Conservation (phyloP, 1,140 invertebrate species). For the Sycobia sp. region DNA sequence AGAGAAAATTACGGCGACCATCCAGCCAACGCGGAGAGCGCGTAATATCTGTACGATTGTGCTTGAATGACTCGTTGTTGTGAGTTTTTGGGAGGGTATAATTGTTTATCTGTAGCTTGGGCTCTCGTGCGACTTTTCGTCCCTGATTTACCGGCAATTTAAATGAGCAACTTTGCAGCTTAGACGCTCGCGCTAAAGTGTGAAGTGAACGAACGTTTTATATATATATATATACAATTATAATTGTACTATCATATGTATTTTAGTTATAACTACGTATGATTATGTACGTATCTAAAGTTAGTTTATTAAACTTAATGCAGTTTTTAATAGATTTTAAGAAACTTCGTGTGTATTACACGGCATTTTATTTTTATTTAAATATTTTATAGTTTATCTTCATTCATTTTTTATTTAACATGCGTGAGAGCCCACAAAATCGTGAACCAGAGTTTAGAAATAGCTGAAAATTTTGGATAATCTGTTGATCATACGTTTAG, state of each 20-base stretch:
- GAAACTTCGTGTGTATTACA: neutral
- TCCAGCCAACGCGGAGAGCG: too few relatives aligned
- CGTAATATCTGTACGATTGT: slow-evolving; percentile 15
- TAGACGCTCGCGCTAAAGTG: too few relatives aligned
- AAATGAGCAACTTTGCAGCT: too few relatives aligned
- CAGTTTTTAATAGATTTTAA: neutral
- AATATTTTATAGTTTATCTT: neutral
- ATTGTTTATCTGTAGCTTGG: too few relatives aligned
- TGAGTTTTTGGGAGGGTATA: neutral
- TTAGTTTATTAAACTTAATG: neutral
- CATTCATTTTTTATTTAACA: neutral
- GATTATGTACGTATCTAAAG: neutral
- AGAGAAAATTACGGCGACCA: too few relatives aligned
- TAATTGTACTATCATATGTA: too few relatives aligned
- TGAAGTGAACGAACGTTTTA: too few relatives aligned
- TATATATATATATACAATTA: too few relatives aligned
- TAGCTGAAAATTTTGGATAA: slow-evolving; percentile 5
- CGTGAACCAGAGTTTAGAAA: neutral
- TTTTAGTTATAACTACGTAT: too few relatives aligned
- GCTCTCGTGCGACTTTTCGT: slow-evolving; percentile 15
- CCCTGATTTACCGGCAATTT: neutral
- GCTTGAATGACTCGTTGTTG: neutral
- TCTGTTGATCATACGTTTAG: slow-evolving; percentile 5
- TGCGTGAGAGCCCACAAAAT: slow-evolving; percentile 9
- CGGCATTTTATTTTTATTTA: slow-evolving; percentile 2